Percentiles rank a stretch among this genome's conserved stretches.
Evolutionary conservation across 1,140 invertebrate genomes (phyloP).

Genomic region (Trichonephila inaurata): DNA sequence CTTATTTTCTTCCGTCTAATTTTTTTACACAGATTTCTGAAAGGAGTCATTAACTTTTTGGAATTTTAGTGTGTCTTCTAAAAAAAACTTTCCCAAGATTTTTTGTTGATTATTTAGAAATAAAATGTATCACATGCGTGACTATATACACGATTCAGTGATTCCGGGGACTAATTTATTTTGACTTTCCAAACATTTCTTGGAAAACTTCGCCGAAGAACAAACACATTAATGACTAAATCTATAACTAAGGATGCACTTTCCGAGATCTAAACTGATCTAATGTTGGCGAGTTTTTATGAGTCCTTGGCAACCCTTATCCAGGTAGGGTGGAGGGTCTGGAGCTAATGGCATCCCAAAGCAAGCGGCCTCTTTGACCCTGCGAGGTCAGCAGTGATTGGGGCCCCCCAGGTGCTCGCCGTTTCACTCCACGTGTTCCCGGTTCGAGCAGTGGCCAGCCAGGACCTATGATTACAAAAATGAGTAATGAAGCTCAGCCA

Average conservation of each 20-base stretch:
- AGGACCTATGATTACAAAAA: conserved; percentile 75
- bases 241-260: background rate
- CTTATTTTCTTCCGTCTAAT: too few species aligned
- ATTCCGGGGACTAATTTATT: too few species aligned
- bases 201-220: background rate
- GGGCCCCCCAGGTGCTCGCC: conserved; percentile 58
- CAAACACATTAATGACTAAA: background rate
- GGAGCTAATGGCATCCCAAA: conserved; percentile 59
- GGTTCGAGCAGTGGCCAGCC: conserved; percentile 67
- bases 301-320: conserved; percentile 22
- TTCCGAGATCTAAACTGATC: background rate
- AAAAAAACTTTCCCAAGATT: too few species aligned
- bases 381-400: conserved; percentile 72
- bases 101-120: too few species aligned
- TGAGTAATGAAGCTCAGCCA: conserved; percentile 65
- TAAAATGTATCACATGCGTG: too few species aligned
- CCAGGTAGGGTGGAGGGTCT: conserved; percentile 53
- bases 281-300: background rate
- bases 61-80: too few species aligned
- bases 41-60: too few species aligned
- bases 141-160: too few species aligned
- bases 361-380: conserved; percentile 64
- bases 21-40: too few species aligned
- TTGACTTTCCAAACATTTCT: too few species aligned
- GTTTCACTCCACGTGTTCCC: conserved; percentile 63